A percentile compares a stretch with the other conserved stretches of the same genome.
Evolutionary conservation across 53 echinoderm and acorn worm genomes (phyloP).

Genomic region (Paelopatides confundens): DNA sequence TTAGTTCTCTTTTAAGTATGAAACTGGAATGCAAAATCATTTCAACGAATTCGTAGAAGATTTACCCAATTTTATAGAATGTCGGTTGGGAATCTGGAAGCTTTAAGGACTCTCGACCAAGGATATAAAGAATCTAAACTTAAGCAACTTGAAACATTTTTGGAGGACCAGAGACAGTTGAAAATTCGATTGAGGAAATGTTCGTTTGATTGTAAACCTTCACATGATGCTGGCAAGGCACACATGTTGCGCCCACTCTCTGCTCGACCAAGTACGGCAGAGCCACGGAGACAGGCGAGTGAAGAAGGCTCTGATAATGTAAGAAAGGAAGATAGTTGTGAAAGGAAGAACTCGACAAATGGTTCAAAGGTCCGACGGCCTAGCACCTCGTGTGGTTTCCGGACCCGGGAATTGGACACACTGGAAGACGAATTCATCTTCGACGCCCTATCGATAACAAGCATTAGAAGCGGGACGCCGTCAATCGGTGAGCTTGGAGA

Average conservation of each 20-base stretch:
- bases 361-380: neutral
- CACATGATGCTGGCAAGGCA: slow-evolving; percentile 24
- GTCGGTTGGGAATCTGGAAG: neutral
- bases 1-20: neutral
- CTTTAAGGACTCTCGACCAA: slow-evolving; percentile 52
- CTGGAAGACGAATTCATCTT: slow-evolving; percentile 50
- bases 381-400: slow-evolving; percentile 50
- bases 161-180: slow-evolving; percentile 63
- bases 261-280: slow-evolving; percentile 49
- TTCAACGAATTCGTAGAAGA: no score
- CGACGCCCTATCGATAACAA: slow-evolving; percentile 55
- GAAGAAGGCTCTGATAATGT: neutral
- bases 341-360: neutral
- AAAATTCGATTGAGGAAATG: slow-evolving; percentile 58
- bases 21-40: neutral
- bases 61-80: no score
- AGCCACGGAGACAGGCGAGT: neutral
- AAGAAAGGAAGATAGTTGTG: no score
- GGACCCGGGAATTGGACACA: neutral
- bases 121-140: slow-evolving; percentile 62
- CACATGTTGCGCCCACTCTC: slow-evolving; percentile 59
- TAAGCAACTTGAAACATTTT: slow-evolving; percentile 59
- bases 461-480: slow-evolving; percentile 55
- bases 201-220: slow-evolving; percentile 34
- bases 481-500: neutral